Evolutionary conservation across 2,797 vertebrate species (phyloP), one percentile per base, ranked within the genome.

Genomic region (Platalea minor): DNA sequence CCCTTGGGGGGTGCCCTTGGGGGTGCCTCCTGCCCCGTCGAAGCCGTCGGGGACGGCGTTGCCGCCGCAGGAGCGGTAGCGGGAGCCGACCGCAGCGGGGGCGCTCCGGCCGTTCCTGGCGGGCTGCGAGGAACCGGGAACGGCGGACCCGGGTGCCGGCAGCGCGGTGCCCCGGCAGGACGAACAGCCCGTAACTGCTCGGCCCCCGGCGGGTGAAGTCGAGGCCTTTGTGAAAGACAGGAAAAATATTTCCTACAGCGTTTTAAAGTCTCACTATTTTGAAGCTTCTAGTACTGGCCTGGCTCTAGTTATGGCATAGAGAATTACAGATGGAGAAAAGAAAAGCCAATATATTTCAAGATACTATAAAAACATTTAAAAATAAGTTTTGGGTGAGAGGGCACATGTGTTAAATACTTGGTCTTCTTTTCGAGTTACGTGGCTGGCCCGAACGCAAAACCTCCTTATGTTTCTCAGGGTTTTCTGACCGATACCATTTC

Each of bases 151-250:
- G 61, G 0, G 70, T 4, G 2, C 3, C 2, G 59, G 31, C 6
- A 8, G 1, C 0, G 48, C 25, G 0, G 41, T 5, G 5, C 24
- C 41, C 29, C 67, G 24, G 26, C 24, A 2, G 45, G 48, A 14
- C 8, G 37, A 0, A 2, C 16, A 4, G 35, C 35, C 28, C 57
- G 3, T 7, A 2, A 0, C 9, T 4, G 19, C 50, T 25, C 10
- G 0, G 21, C 2, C 7, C 20, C 17, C 4, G 59, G 1, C 2
- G 12, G 17, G 0, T 1, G 28, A 21, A 8, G 19, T 7, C 8
- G 1, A 7, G 43, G 28, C 1, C 4, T 4, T 45, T 17, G 24
- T 25, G 41, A 13, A 26, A 19, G 17, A 9, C 0, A 1, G 9
- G 28, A 20, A 15, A 39, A n/a, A 7, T 5, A 1, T 11, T 17